Conservation (phyloP, 2,113 vertebrate species). For the Erythrocercus mccallii region DNA sequence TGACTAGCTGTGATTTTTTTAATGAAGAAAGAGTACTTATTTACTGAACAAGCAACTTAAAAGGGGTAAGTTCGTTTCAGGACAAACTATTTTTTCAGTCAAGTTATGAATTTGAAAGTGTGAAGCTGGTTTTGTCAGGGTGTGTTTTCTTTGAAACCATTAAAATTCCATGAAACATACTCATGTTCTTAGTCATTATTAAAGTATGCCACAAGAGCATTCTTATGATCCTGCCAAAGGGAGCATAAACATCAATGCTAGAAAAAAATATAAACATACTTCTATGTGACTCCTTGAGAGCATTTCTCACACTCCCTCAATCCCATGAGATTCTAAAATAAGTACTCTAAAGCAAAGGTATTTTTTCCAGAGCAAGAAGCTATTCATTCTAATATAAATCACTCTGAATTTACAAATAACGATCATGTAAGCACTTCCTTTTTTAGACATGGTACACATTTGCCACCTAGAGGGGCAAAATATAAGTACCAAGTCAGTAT, state of each 20-base stretch:
- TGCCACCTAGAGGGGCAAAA: slow-evolving; percentile 4
- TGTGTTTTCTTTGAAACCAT: neutral
- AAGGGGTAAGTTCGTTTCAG: neutral
- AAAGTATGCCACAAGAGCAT: neutral
- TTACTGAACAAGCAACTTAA: neutral
- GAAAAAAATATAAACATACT: neutral
- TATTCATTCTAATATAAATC: neutral
- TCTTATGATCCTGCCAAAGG: neutral
- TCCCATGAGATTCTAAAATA: neutral
- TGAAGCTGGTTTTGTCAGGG: neutral
- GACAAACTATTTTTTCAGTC: neutral
- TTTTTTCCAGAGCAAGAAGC: neutral
- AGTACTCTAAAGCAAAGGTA: neutral
- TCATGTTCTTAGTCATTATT: neutral
- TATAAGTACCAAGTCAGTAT: neutral
- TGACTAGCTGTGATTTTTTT: neutral
- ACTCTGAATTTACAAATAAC: neutral
- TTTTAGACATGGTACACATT: neutral
- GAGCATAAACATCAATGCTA: neutral
- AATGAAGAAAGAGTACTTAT: neutral
- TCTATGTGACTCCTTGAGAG: neutral
- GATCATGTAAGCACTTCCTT: neutral
- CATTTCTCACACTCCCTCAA: neutral
- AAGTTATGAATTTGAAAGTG: neutral
- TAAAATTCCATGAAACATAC: neutral